Conservation (phyloP, 1,140 invertebrate genomes). For the Drosophila oshimai region DNA sequence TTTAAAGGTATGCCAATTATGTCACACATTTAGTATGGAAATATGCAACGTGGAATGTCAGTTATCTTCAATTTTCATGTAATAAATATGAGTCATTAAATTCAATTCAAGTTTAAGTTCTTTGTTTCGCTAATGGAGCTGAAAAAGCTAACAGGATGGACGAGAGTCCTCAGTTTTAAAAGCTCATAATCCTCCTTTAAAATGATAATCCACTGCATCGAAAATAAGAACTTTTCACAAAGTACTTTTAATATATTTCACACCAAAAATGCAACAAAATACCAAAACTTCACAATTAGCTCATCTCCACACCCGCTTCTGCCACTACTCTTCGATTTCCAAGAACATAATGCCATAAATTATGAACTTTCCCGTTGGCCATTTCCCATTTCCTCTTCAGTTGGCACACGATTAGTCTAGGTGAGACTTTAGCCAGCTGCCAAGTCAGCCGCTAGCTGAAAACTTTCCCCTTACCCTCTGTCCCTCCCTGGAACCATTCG, state of each 20-base stretch:
- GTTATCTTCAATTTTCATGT: not conserved
- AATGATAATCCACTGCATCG: not conserved
- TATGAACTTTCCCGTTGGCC: constrained; percentile 42
- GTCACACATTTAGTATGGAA: not conserved
- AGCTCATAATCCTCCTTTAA: not conserved
- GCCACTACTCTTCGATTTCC: constrained; percentile 28
- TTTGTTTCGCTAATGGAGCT: too few species aligned
- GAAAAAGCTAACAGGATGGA: not conserved
- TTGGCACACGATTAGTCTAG: constrained; percentile 48
- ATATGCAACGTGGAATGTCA: not conserved
- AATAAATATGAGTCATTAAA: not conserved
- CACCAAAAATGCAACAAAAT: constrained; percentile 6
- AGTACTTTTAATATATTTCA: constrained; percentile 4
- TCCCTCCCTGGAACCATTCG: not conserved
- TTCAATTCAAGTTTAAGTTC: not conserved
- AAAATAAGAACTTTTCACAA: not conserved
- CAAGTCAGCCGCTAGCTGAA: constrained; percentile 39
- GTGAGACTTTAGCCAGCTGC: constrained; percentile 46
- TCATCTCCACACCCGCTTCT: not conserved
- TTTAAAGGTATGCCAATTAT: not conserved
- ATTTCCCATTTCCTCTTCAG: constrained; percentile 32
- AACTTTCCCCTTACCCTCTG: constrained; percentile 13
- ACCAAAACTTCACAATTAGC: constrained; percentile 22
- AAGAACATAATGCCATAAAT: constrained; percentile 48
- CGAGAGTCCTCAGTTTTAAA: not conserved